These are phyloP conservation scores for Caenorhabditis parvicauda DNA, from an alignment of 2,888 invertebrate genomes.

Conservation along the genomic window DNA sequence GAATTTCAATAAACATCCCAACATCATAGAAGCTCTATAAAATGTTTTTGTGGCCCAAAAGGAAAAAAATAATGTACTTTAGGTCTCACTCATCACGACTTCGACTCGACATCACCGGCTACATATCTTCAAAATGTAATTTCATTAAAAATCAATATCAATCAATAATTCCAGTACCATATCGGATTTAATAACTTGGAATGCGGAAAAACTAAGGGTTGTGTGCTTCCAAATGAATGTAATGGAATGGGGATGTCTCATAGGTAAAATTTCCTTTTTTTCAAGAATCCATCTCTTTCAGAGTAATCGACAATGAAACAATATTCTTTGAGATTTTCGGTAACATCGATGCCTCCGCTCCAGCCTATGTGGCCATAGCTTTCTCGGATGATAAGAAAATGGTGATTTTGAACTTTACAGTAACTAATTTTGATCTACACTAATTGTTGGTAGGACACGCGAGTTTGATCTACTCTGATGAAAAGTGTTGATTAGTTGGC, in stretches of 20 bases:
- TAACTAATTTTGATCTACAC: background rate
- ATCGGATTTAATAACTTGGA: background rate
- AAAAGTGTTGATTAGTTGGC: too few species aligned
- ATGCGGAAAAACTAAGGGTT: background rate
- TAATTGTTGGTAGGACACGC: background rate
- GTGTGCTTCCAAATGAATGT: background rate
- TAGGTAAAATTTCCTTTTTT: background rate
- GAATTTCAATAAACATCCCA: too few species aligned
- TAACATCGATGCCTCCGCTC: conserved; percentile 8
- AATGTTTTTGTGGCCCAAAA: background rate
- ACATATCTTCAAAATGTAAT: background rate
- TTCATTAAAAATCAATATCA: too few species aligned
- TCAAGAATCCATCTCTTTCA: background rate
- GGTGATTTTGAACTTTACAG: conserved; percentile 6
- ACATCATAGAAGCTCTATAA: too few species aligned
- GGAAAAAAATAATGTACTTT: too few species aligned
- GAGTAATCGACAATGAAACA: background rate
- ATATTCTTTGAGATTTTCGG: conserved; percentile 17
- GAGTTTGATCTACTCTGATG: too few species aligned
- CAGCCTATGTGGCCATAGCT: conserved; percentile 40
- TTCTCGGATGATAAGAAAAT: conserved; percentile 41
- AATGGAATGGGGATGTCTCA: background rate
- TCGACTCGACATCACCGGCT: background rate
- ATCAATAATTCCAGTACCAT: background rate
- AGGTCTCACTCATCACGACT: background rate